These are phyloP conservation scores for Parapsyche elsis DNA, from an alignment of 1,140 invertebrate genomes.

Conservation along the genomic window DNA sequence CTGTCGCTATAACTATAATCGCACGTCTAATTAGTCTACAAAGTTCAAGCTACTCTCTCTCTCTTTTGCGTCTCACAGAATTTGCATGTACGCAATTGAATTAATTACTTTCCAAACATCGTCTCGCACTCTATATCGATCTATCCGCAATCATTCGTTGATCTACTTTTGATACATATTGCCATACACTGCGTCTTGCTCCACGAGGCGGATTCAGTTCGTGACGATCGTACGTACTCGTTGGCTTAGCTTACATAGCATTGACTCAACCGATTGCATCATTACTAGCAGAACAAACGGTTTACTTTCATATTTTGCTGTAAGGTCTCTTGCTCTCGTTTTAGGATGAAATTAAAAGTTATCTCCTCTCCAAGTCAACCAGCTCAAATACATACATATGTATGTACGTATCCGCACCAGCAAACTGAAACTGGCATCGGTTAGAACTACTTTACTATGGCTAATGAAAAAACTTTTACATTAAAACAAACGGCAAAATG, in stretches of 20 bases:
- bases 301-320: conserved; percentile 24
- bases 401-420: not conserved
- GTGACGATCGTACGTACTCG: conserved; percentile 13
- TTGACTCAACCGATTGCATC: conserved; percentile 27
- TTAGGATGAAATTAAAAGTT: conserved; percentile 26
- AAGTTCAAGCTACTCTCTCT: no score
- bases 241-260: conserved; percentile 9
- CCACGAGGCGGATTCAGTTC: conserved; percentile 11
- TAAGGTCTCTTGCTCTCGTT: conserved; percentile 25
- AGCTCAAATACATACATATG: not conserved
- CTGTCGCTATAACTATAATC: no score
- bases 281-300: conserved; percentile 2
- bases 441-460: not conserved
- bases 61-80: no score
- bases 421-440: not conserved
- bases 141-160: not conserved
- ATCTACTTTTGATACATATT: conserved; percentile 6
- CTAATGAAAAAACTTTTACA: conserved; percentile 37
- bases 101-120: not conserved
- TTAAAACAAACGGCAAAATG: conserved; percentile 13
- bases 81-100: not conserved
- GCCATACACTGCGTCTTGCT: not conserved
- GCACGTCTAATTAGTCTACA: no score
- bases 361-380: not conserved
- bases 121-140: not conserved